Evolutionary conservation across 2,888 invertebrate species (phyloP).

Genomic region (Thera obeliscata): DNA sequence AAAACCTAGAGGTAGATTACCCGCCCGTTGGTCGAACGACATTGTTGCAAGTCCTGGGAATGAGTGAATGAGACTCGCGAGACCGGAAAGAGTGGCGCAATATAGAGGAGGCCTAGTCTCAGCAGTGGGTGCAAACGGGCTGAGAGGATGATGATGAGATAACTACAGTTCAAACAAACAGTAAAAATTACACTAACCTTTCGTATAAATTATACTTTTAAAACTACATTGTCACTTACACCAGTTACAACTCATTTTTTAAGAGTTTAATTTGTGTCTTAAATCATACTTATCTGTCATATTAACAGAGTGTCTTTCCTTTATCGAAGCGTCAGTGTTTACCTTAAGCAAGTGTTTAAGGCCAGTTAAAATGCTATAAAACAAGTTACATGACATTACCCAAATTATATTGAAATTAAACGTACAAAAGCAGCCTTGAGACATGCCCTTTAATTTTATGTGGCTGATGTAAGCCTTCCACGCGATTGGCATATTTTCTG

Average conservation of each 20-base stretch:
- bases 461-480: conserved; percentile 43
- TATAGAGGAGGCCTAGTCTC: too few relatives aligned
- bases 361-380: conserved; percentile 32
- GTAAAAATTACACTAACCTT: conserved; percentile 2
- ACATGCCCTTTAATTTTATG: conserved; percentile 31
- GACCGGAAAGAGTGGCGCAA: too few relatives aligned
- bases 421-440: conserved; percentile 26
- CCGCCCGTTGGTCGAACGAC: too few relatives aligned
- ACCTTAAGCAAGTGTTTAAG: conserved; percentile 29
- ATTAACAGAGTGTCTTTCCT: conserved; percentile 32
- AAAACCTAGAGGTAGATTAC: too few relatives aligned
- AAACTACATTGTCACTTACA: conserved; percentile 6
- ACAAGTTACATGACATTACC: conserved; percentile 33
- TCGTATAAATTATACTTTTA: conserved; percentile 2
- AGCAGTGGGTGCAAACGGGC: too few relatives aligned
- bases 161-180: background rate
- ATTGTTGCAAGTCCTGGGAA: too few relatives aligned
- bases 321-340: conserved; percentile 31
- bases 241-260: conserved; percentile 10
- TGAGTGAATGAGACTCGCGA: too few relatives aligned
- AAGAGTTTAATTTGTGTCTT: conserved; percentile 32
- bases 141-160: too few relatives aligned
- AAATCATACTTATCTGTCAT: conserved; percentile 35
- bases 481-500: conserved; percentile 5
- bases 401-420: conserved; percentile 33